Evolutionary conservation across 1,140 invertebrate species (phyloP).

Genomic region (Druon quercuslanigerum): DNA sequence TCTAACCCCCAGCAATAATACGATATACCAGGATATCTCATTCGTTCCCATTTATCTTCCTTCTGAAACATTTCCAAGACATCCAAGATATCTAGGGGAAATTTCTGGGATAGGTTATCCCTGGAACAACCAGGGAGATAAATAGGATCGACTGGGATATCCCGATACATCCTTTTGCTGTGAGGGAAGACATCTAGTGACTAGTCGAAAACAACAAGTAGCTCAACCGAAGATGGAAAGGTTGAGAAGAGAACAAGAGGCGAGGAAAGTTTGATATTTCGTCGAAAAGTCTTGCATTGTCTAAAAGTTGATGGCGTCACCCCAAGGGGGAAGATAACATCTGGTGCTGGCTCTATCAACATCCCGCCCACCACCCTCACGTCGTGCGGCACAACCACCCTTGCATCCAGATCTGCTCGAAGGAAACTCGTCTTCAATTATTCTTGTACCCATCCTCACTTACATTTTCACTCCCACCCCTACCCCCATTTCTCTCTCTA

Average conservation of each 20-base stretch:
- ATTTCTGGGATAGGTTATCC: no score
- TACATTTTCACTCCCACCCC: constrained; percentile 48
- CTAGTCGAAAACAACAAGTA: constrained; percentile 11
- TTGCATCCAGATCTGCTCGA: constrained; percentile 55
- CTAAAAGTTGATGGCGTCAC: constrained; percentile 73
- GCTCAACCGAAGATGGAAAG: constrained; percentile 11
- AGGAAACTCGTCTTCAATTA: constrained; percentile 74
- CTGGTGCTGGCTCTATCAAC: constrained; percentile 72
- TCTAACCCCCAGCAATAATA: no score
- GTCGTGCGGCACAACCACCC: constrained; percentile 59
- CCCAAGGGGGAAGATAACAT: constrained; percentile 71
- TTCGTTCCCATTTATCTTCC: no score
- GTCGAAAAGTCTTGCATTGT: constrained; percentile 73
- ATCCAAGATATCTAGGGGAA: no score
- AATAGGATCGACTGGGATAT: no score
- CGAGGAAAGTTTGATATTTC: constrained; percentile 71
- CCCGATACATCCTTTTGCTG: background rate
- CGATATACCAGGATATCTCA: no score
- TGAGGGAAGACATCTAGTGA: background rate
- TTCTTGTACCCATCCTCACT: constrained; percentile 65
- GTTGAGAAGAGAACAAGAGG: constrained; percentile 49
- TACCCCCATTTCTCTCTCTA: constrained; percentile 30
- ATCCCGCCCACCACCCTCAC: constrained; percentile 57
- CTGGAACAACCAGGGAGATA: no score
- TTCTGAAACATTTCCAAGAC: no score